phyloP scores from a whole-genome alignment of 2,888 invertebrate genomes.

The Biston stratarius region DNA sequence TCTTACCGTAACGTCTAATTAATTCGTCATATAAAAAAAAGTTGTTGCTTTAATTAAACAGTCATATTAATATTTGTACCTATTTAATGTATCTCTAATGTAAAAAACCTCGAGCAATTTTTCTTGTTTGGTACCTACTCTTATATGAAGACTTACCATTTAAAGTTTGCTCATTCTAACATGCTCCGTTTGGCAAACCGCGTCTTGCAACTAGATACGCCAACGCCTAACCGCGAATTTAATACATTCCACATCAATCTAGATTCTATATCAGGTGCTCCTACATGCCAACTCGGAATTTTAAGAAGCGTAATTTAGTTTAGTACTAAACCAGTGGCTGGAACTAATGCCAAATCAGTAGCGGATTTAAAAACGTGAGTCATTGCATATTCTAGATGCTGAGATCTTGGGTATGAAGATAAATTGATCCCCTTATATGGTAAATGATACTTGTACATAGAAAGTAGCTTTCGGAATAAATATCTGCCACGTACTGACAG shows the following conservation, averaged over 20 bases:
- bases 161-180: not conserved
- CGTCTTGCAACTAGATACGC: conserved; percentile 40
- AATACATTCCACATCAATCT: conserved; percentile 29
- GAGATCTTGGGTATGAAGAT: not conserved
- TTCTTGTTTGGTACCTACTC: not conserved
- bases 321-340: conserved; percentile 18
- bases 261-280: conserved; percentile 24
- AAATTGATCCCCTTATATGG: not conserved
- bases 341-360: conserved; percentile 18
- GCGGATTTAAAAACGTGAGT: conserved; percentile 10
- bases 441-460: not conserved
- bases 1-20: too few species aligned
- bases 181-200: conserved; percentile 36
- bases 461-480: too few species aligned
- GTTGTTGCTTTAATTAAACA: too few species aligned
- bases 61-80: too few species aligned
- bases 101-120: too few species aligned
- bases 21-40: too few species aligned
- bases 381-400: not conserved
- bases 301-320: conserved; percentile 28
- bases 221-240: conserved; percentile 42
- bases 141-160: not conserved
- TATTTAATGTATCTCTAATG: too few species aligned
- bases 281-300: conserved; percentile 26
- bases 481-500: too few species aligned